phyloP scores from a whole-genome alignment of 2,113 vertebrate genomes.

The Falcunculus frontatus region DNA sequence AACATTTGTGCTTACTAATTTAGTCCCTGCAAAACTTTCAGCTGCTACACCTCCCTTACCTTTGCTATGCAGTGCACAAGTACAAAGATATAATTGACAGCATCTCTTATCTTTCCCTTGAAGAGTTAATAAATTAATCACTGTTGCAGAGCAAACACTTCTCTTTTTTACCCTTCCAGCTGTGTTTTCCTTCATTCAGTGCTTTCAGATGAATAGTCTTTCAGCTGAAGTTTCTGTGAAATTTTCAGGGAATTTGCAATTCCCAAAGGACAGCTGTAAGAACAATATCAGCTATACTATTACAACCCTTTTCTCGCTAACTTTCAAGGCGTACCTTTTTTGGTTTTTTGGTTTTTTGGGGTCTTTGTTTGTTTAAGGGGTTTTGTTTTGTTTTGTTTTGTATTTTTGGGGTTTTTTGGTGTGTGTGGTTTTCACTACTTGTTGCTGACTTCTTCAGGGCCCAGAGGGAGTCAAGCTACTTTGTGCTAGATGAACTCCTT shows the following conservation, averaged over 20 bases:
- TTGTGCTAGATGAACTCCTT: background rate
- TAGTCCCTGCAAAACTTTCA: background rate
- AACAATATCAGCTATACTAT: background rate
- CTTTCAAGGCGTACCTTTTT: background rate
- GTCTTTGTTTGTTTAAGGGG: background rate
- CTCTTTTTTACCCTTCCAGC: background rate
- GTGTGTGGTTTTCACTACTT: background rate
- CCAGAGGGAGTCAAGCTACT: background rate
- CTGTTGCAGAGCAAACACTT: background rate
- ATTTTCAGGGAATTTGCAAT: background rate
- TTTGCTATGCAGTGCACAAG: background rate
- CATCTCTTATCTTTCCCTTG: background rate
- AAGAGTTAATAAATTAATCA: background rate
- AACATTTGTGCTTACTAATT: background rate
- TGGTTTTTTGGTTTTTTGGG: background rate
- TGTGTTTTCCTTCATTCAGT: background rate
- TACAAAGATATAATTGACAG: background rate
- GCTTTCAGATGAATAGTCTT: background rate
- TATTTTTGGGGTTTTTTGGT: background rate
- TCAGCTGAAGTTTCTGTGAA: background rate
- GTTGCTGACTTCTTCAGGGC: background rate
- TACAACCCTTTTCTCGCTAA: background rate
- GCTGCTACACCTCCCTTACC: background rate
- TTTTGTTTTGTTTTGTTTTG: fast-evolving
- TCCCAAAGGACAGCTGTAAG: background rate